A percentile compares a stretch with the other conserved stretches of the same genome.
Conservation (phyloP, 2,113 vertebrate species). For the Lasiurus borealis region DNA sequence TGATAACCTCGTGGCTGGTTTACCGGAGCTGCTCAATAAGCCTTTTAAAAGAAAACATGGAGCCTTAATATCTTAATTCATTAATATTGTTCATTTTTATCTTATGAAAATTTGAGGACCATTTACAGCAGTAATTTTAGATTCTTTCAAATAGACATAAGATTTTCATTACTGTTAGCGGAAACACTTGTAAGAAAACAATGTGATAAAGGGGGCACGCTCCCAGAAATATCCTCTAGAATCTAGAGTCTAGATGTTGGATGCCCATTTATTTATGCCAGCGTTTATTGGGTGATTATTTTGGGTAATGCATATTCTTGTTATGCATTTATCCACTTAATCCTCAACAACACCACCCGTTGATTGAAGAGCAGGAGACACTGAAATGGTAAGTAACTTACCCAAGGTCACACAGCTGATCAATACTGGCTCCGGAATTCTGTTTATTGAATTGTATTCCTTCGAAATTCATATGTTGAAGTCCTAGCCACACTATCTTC, state of each 20-base stretch:
- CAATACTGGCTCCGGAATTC: neutral
- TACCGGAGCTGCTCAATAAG: too few species aligned
- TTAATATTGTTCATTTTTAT: neutral
- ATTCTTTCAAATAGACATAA: constrained; percentile 69
- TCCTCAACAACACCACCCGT: neutral
- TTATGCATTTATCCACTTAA: neutral
- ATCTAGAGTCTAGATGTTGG: neutral
- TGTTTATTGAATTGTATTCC: neutral
- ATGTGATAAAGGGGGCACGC: neutral
- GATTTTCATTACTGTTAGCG: constrained; percentile 80
- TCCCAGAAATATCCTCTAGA: neutral
- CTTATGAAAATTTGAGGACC: neutral
- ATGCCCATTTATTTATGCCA: neutral
- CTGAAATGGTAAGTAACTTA: neutral
- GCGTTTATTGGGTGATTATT: neutral
- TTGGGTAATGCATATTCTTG: neutral
- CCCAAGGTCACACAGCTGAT: neutral
- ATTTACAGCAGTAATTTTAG: neutral
- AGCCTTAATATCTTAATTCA: constrained; percentile 35
- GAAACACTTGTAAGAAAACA: constrained; percentile 81
- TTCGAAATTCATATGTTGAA: neutral
- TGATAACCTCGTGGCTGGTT: too few species aligned
- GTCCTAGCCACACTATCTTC: neutral
- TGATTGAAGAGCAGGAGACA: neutral
- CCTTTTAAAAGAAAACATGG: neutral